Percentiles rank a stretch among this genome's conserved stretches.
Conservation (phyloP, 2,797 vertebrate genomes). For the Clarias platycephalus region DNA sequence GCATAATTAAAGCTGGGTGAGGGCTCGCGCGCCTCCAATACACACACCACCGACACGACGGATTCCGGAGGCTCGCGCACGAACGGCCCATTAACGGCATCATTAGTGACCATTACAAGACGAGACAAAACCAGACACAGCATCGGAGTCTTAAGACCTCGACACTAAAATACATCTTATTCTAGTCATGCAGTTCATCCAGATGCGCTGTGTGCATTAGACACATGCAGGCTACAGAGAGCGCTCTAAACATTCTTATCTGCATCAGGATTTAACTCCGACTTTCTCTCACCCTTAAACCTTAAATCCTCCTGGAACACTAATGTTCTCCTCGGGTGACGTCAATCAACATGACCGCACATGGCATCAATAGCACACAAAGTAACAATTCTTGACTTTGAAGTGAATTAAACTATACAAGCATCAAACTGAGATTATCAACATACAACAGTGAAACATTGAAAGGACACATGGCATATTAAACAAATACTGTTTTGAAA, state of each 20-base stretch:
- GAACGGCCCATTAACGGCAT: constrained; percentile 40
- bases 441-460: neutral
- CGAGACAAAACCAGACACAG: neutral
- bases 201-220: neutral
- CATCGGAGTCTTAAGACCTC: neutral
- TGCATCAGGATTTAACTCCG: neutral
- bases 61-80: constrained; percentile 42
- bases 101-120: constrained; percentile 25
- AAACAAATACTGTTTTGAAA: no score
- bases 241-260: neutral
- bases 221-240: no score
- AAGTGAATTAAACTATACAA: neutral
- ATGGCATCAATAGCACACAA: neutral
- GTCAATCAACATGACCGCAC: neutral
- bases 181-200: neutral
- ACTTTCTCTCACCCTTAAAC: neutral
- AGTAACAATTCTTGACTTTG: neutral
- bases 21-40: constrained; percentile 30
- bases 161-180: neutral
- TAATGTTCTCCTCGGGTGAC: no score
- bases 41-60: constrained; percentile 26
- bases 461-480: neutral
- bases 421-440: neutral
- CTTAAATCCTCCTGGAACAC: neutral
- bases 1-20: constrained; percentile 44